Percentiles rank a stretch among this genome's conserved stretches.
phyloP scores from a whole-genome alignment of 2,888 invertebrate genomes.

The Acheta domesticus region DNA sequence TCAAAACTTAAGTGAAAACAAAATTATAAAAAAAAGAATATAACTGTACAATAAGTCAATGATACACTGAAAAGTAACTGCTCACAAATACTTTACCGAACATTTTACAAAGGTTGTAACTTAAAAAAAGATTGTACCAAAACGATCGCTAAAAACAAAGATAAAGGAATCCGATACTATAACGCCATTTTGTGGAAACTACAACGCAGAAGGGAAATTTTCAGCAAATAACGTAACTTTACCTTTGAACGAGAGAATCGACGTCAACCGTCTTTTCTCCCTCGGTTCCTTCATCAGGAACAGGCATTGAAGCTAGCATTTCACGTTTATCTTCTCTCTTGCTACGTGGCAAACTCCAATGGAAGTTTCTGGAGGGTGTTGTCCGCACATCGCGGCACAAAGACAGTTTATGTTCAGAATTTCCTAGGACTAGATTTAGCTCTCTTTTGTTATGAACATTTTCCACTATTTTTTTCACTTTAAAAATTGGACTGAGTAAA shows the following conservation, averaged over 20 bases:
- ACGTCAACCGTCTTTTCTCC: slow-evolving; percentile 72
- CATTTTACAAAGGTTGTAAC: too few relatives aligned
- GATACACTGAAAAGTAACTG: too few relatives aligned
- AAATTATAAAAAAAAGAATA: too few relatives aligned
- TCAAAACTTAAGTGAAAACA: too few relatives aligned
- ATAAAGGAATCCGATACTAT: neutral
- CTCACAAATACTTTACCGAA: too few relatives aligned
- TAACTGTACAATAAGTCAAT: too few relatives aligned
- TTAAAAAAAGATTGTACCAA: too few relatives aligned
- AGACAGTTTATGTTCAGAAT: neutral
- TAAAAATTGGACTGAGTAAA: neutral
- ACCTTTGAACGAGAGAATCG: slow-evolving; percentile 62
- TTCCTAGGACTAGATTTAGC: neutral
- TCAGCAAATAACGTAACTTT: slow-evolving; percentile 42
- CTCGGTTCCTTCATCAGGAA: slow-evolving; percentile 69
- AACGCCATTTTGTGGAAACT: slow-evolving; percentile 24
- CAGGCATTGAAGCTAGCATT: slow-evolving; percentile 45
- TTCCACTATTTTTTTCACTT: neutral
- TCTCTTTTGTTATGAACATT: neutral
- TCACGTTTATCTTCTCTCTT: slow-evolving; percentile 45
- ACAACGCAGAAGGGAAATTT: neutral
- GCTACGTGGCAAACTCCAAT: slow-evolving; percentile 36
- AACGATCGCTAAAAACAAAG: neutral
- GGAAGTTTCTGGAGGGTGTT: slow-evolving; percentile 29
- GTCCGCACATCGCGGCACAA: neutral